Base-by-base conservation (phyloP, 1,140 invertebrate genomes). In the Leptinotarsa undecemlineata region DNA sequence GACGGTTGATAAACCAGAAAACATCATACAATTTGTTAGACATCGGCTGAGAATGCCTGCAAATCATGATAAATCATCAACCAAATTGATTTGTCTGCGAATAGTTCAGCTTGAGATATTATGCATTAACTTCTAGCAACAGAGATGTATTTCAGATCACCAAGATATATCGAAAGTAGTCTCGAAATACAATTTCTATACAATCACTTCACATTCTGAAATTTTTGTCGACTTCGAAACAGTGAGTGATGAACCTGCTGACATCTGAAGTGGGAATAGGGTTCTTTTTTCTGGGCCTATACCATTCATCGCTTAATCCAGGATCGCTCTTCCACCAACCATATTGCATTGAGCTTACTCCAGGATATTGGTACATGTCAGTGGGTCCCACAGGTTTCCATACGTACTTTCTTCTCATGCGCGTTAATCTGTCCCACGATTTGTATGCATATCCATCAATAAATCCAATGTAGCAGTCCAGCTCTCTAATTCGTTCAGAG, bases 361-460 rank as follows among this genome's bases (percentile, higher is more conserved):
- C 78, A 57, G 78, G 76, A 74, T 81, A 78, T 20, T 71, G 76
- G 63, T 82, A 82, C 79, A 82, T 83, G 48, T 82, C 78, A 1
- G 15, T 74, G 17, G 81, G 81, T 13, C 80, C 82, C 76, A 61
- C 23, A 26, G 48, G 47, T 57, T 83, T 83, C 19, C 75, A 76
- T 26, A 77, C 69, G 21, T 75, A 75, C 48, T 82, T 82, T 48
- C 77, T 77, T 15, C 79, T 76, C 78, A 81, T 80, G 57, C 63
- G 77, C 4, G 47, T 64, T 19, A 82, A 61, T 64, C 82, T 72
- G 60, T 81, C 77, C 48, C 76, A 74, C 6, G 81, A 82, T 68
- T 76, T 77, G 73, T 83, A 83, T 0, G 82, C 76, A 66, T 80
- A 82, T 19, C 82, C 82, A 74, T 83, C 80, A 3, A 77, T 75